These are phyloP conservation scores for Saguinus midas DNA, from an alignment of 2,113 vertebrate genomes.

Conservation along the genomic window DNA sequence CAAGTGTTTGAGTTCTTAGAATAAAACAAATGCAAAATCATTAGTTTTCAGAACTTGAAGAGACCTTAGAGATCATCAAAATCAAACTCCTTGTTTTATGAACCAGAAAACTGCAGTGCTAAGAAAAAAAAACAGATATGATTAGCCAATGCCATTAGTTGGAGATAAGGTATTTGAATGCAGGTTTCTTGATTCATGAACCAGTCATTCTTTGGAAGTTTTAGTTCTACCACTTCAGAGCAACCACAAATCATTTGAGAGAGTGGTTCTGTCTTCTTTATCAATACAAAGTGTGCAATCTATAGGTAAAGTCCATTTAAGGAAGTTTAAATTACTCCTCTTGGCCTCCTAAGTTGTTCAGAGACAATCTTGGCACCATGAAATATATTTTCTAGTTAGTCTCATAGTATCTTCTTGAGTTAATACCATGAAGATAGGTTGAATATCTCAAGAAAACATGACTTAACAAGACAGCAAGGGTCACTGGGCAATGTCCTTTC, in stretches of 20 bases:
- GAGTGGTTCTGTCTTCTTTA: background rate
- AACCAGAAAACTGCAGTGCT: background rate
- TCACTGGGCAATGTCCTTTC: background rate
- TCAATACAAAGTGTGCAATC: background rate
- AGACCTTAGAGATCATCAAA: background rate
- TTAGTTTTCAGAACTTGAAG: background rate
- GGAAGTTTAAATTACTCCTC: background rate
- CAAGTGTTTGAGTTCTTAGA: background rate
- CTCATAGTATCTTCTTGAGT: background rate
- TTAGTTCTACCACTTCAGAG: background rate
- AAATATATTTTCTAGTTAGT: background rate
- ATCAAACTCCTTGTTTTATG: background rate
- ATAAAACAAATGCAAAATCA: background rate
- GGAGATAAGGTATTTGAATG: background rate
- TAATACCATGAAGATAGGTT: background rate
- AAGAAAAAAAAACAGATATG: background rate
- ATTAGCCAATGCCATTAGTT: no score
- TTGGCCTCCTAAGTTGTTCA: background rate
- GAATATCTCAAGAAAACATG: background rate
- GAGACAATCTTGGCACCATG: background rate
- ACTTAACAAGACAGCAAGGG: background rate
- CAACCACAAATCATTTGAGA: background rate
- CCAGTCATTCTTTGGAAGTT: background rate
- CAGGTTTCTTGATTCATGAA: background rate
- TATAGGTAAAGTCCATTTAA: background rate